phyloP scores from a whole-genome alignment of 1,140 invertebrate genomes.

The Leptoteleia sp. region DNA sequence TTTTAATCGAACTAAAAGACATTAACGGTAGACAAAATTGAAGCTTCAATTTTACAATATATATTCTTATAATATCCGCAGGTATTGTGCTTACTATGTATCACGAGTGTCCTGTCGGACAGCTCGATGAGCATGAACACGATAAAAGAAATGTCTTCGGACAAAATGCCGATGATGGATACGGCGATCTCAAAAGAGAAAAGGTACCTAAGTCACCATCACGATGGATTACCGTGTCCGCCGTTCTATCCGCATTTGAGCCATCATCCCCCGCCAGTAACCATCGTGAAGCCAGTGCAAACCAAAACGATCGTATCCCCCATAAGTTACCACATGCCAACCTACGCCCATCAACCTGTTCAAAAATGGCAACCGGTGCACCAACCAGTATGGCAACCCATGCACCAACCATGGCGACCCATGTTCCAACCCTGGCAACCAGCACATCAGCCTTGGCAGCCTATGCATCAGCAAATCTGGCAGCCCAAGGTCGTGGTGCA shows the following conservation, averaged over 20 bases:
- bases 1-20: too few species aligned
- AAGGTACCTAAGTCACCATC: conserved; percentile 63
- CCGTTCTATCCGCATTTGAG: conserved; percentile 53
- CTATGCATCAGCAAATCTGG: conserved; percentile 14
- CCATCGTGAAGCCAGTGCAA: conserved; percentile 63
- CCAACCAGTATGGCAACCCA: conserved; percentile 19
- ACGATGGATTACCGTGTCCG: conserved; percentile 69
- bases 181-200: conserved; percentile 68
- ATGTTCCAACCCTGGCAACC: conserved; percentile 43
- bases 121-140: conserved; percentile 60
- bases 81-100: conserved; percentile 72
- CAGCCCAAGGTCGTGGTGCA: conserved; percentile 66
- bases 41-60: neutral
- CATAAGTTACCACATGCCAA: conserved; percentile 43
- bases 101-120: conserved; percentile 71
- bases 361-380: conserved; percentile 45
- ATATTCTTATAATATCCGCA: too few species aligned
- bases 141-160: conserved; percentile 40
- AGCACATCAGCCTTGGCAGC: conserved; percentile 40
- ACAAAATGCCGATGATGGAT: conserved; percentile 54
- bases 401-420: conserved; percentile 38
- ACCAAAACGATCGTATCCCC: conserved; percentile 51
- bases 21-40: too few species aligned
- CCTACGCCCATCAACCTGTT: conserved; percentile 41
- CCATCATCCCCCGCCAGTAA: conserved; percentile 48